Conservation (phyloP, 2,797 vertebrate genomes). For the Sebastes itinus region DNA sequence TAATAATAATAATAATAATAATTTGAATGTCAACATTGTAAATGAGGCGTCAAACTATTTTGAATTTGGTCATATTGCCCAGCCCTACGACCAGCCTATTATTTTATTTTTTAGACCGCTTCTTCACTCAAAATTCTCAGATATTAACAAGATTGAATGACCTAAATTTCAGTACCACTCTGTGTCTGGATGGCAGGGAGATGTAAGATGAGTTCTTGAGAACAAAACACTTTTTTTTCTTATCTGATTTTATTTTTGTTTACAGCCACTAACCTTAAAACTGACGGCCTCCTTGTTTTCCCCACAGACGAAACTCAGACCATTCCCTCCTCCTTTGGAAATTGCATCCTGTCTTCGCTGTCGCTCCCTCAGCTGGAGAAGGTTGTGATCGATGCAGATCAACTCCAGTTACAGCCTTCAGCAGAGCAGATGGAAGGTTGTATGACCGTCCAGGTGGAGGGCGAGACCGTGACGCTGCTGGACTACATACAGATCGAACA, state of each 20-base stretch:
- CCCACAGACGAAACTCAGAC: conserved; percentile 62
- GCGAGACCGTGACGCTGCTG: conserved; percentile 71
- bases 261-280: neutral
- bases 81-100: too few relatives aligned
- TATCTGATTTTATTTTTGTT: neutral
- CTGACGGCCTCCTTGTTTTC: neutral
- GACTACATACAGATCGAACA: conserved; percentile 77
- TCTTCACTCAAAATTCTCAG: neutral
- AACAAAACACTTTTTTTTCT: neutral
- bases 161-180: neutral
- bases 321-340: conserved; percentile 74
- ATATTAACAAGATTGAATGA: neutral
- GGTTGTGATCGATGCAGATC: conserved; percentile 68
- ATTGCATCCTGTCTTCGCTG: conserved; percentile 78
- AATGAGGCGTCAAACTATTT: too few relatives aligned
- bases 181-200: neutral
- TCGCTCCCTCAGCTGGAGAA: conserved; percentile 77
- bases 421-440: conserved; percentile 66
- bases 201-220: too few relatives aligned
- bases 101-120: too few relatives aligned
- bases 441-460: conserved; percentile 75
- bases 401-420: conserved; percentile 59
- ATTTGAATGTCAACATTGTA: too few relatives aligned
- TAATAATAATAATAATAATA: too few relatives aligned
- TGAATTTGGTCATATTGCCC: too few relatives aligned